Evolutionary conservation across 2,797 vertebrate species (phyloP).

Genomic region (Hyperoplus lanceolatus): DNA sequence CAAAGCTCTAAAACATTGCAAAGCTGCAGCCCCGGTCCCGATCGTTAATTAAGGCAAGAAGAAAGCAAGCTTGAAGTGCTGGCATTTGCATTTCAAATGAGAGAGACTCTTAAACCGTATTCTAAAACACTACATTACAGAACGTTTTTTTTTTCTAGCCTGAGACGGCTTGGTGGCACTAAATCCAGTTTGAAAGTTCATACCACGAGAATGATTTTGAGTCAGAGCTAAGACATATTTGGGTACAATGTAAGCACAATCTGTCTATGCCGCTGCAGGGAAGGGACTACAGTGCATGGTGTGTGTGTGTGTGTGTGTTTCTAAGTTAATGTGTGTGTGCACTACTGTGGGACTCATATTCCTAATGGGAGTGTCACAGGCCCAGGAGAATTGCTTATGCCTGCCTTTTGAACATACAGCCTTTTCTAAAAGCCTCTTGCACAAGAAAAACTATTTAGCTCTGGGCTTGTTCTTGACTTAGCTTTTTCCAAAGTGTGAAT

Average conservation of each 20-base stretch:
- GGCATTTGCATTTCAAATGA: constrained; percentile 52
- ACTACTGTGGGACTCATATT: constrained; percentile 51
- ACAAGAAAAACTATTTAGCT: constrained; percentile 50
- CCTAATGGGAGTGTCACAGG: constrained; percentile 71
- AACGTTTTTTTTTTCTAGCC: constrained; percentile 28
- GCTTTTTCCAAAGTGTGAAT: constrained; percentile 26
- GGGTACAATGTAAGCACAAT: constrained; percentile 57
- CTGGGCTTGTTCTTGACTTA: no score
- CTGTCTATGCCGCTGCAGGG: constrained; percentile 40
- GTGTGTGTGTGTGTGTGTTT: constrained; percentile 57
- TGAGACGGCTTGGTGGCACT: constrained; percentile 41
- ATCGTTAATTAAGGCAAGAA: constrained; percentile 26
- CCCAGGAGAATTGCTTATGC: constrained; percentile 61
- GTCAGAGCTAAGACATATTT: constrained; percentile 35
- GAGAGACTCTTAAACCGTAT: constrained; percentile 19
- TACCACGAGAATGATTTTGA: constrained; percentile 16
- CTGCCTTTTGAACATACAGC: constrained; percentile 67
- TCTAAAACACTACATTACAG: constrained; percentile 35
- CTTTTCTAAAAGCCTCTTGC: constrained; percentile 57
- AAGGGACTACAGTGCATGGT: constrained; percentile 37
- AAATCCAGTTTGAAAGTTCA: constrained; percentile 54
- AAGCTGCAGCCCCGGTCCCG: not conserved
- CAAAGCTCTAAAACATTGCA: constrained; percentile 5
- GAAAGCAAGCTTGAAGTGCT: constrained; percentile 17
- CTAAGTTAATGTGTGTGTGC: constrained; percentile 52